These are phyloP conservation scores for Tribolium castaneum DNA, from an alignment of 1,140 invertebrate genomes.

Conservation along the genomic window DNA sequence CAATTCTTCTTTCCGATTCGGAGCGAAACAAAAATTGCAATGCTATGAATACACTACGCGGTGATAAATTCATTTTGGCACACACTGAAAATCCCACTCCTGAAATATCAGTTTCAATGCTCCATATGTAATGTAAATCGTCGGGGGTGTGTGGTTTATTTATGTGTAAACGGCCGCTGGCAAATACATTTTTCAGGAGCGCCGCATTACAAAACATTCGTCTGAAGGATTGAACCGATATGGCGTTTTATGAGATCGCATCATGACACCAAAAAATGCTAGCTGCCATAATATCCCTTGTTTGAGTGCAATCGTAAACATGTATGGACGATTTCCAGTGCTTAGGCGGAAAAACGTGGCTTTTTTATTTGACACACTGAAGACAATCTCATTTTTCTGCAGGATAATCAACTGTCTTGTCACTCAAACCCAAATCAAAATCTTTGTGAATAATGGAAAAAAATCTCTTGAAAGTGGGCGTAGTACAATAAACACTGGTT, in stretches of 20 bases:
- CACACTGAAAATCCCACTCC: conserved; percentile 6
- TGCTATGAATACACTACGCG: neutral
- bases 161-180: conserved; percentile 14
- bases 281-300: neutral
- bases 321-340: neutral
- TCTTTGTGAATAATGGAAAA: neutral
- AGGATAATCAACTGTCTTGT: neutral
- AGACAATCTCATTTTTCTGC: neutral
- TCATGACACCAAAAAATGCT: conserved; percentile 1
- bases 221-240: conserved; percentile 7
- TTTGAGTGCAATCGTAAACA: neutral
- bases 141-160: conserved; percentile 19
- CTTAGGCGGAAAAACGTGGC: neutral
- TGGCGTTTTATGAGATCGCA: neutral
- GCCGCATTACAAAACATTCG: conserved; percentile 18
- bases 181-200: conserved; percentile 17
- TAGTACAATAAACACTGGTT: no score
- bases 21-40: no score
- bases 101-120: conserved; percentile 24
- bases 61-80: conserved; percentile 14
- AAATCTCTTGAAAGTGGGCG: neutral
- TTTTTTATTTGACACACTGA: neutral
- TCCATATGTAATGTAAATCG: conserved; percentile 23
- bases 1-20: neutral
- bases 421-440: neutral